phyloP scores from a whole-genome alignment of 2,888 invertebrate genomes.

The Synergus gifuensis region DNA sequence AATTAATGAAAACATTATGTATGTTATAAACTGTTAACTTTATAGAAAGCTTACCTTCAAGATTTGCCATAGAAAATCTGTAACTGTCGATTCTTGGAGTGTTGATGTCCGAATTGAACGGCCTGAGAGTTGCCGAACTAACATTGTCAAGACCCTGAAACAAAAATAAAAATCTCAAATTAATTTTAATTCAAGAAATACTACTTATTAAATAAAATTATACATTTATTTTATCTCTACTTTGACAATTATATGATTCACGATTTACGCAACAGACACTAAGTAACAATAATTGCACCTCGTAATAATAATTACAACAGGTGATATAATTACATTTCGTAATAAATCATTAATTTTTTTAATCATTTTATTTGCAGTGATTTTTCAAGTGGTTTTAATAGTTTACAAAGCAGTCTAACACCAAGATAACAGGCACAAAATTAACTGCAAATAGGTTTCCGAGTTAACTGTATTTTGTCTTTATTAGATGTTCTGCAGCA shows the following conservation, averaged over 20 bases:
- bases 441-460: constrained; percentile 25
- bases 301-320: constrained; percentile 1
- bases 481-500: constrained; percentile 2
- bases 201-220: neutral
- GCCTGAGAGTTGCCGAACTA: constrained; percentile 81
- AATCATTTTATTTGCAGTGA: neutral
- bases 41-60: constrained; percentile 82
- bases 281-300: constrained; percentile 4
- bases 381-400: constrained; percentile 1
- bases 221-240: neutral
- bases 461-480: constrained; percentile 5
- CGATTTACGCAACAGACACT: neutral
- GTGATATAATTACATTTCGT: neutral
- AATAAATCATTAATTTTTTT: neutral
- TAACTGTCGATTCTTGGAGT: constrained; percentile 93
- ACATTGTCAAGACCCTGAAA: constrained; percentile 86
- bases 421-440: neutral
- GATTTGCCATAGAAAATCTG: constrained; percentile 96
- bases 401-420: neutral
- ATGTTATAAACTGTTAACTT: neutral
- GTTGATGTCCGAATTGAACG: constrained; percentile 84
- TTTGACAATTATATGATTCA: neutral
- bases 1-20: neutral
- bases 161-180: constrained; percentile 44
- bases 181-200: constrained; percentile 20